Conservation (phyloP, 2,113 vertebrate genomes). For the Antidorcas marsupialis region DNA sequence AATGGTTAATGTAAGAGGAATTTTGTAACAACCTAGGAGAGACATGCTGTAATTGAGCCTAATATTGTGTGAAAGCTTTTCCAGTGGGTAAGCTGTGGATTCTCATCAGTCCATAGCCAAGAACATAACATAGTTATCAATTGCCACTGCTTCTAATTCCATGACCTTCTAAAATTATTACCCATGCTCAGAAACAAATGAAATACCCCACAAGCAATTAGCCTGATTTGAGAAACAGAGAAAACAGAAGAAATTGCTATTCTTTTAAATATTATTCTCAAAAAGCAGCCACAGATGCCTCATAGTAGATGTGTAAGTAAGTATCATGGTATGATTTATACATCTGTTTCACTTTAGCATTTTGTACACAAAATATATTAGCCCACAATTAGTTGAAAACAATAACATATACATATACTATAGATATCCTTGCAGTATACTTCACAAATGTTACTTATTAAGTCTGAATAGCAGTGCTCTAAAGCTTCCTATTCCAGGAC, state of each 20-base stretch:
- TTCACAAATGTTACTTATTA: background rate
- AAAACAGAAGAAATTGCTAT: background rate
- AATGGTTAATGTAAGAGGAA: background rate
- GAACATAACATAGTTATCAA: background rate
- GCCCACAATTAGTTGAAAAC: background rate
- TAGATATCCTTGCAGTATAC: background rate
- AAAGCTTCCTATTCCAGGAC: background rate
- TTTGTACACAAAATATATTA: background rate
- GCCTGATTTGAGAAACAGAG: background rate
- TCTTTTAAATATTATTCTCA: background rate
- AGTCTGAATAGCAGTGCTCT: background rate
- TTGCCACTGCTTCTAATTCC: background rate
- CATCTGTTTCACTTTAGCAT: background rate
- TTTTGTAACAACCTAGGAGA: background rate
- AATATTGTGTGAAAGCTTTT: background rate
- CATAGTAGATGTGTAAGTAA: background rate
- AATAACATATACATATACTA: background rate
- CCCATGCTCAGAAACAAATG: background rate
- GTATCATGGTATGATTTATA: background rate
- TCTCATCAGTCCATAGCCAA: background rate
- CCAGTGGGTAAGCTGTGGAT: background rate
- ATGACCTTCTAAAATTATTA: background rate
- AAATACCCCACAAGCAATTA: background rate
- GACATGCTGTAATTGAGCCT: background rate
- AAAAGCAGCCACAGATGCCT: background rate